Base-by-base conservation (phyloP, 2,888 invertebrate genomes). In the Lymantria dispar region DNA sequence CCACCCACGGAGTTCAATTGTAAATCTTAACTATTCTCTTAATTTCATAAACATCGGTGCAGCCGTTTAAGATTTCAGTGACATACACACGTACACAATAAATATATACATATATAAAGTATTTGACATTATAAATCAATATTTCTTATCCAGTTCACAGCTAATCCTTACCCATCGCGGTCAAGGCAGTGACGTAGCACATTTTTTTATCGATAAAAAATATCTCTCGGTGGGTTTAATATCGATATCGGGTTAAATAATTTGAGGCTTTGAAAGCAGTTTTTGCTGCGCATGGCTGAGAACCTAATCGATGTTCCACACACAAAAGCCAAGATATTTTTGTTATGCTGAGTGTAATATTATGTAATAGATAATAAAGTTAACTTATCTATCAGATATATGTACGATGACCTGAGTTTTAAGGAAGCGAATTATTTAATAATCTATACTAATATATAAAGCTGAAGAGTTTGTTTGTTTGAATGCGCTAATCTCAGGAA, bases 241-340 rank as follows among this genome's bases (percentile, higher is more conserved):
- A 83, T 85, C 85, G 81, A 82, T 85, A 83, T 82, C 82, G 75
- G 74, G 72, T 78, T 77, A 72, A 81, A 80, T 83, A 78, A 81
- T 79, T 79, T 73, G 62, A 73, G 68, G 77, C 69, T 78, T 76
- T 78, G 71, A 74, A 70, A 74, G 62, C 48, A 48, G 64, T 78
- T 82, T 83, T 80, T 83, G 72, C 74, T 65, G 55, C 62, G 60
- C 60, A 60, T 55, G 58, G 46, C 54, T 59, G 62, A 61, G 64
- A 63, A 68, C 56, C 68, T 65, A 72, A 76, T 74, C 67, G 63
- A 66, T 64, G 64, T 55, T 61, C 48, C 49, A 47, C 47, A 39
- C 31, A 62, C 64, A 64, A 70, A 70, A 63, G 62, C 57, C 48
- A 48, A 52, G 43, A 46, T 53, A 56, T 62, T 44, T 58, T 64